Conservation (phyloP, 2,113 vertebrate species). For the Panthera leo region DNA sequence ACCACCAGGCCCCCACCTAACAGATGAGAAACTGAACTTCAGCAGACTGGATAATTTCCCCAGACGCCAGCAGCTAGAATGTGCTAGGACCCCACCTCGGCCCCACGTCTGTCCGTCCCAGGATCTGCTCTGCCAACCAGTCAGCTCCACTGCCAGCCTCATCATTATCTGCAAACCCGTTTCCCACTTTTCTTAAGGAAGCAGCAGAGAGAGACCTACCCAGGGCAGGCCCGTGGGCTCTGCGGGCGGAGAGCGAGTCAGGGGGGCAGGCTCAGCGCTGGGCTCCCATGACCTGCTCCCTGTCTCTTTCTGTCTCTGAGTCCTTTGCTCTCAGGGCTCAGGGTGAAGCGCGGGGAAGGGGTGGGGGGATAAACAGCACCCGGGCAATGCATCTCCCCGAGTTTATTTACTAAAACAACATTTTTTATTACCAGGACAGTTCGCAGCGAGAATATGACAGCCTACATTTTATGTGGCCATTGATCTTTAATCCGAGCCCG, state of each 20-base stretch:
- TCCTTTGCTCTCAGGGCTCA: neutral
- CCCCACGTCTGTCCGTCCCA: neutral
- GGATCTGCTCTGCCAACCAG: neutral
- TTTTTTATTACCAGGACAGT: slow-evolving; percentile 74
- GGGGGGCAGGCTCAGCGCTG: neutral
- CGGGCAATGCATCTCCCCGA: slow-evolving; percentile 66
- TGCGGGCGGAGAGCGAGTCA: neutral
- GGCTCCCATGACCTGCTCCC: fast-evolving
- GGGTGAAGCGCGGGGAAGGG: neutral
- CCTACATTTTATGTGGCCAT: slow-evolving; percentile 79
- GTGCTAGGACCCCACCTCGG: neutral
- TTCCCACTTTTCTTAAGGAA: neutral
- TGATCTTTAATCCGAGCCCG: slow-evolving; percentile 83
- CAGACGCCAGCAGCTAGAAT: fast-evolving
- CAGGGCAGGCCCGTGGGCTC: neutral
- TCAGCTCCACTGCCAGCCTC: neutral
- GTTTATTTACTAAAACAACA: slow-evolving; percentile 82
- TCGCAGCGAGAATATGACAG: slow-evolving; percentile 76
- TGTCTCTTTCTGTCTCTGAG: neutral
- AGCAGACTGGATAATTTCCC: neutral
- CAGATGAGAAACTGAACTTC: neutral
- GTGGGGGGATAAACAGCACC: slow-evolving; percentile 52
- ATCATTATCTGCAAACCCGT: neutral
- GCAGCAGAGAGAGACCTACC: neutral
- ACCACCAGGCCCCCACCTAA: neutral